Evolutionary conservation across 1,140 invertebrate species (phyloP).

Genomic region (Zaprionus vittiger): DNA sequence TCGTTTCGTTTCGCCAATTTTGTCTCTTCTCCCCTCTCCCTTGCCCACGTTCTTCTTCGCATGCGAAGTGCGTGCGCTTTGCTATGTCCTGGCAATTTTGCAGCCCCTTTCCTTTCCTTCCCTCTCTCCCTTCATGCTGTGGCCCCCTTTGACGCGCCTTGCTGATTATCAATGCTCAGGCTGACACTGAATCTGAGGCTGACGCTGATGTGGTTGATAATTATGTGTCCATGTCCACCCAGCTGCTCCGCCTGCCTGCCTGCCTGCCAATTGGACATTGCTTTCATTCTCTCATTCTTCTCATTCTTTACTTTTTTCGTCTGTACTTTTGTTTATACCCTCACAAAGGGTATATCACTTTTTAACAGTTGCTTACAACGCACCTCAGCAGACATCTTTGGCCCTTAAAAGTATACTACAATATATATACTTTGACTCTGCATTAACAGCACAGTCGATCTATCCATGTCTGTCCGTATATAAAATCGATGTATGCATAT

Average conservation of each 20-base stretch:
- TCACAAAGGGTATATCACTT: no score
- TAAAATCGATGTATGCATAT: no score
- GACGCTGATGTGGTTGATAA: constrained; percentile 72
- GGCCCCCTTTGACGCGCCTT: constrained; percentile 31
- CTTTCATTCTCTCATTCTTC: constrained; percentile 15
- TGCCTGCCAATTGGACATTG: constrained; percentile 21
- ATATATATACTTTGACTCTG: not conserved
- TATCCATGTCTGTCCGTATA: no score
- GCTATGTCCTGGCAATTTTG: constrained; percentile 26
- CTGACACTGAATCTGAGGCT: constrained; percentile 57
- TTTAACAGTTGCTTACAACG: no score
- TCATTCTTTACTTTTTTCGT: not conserved
- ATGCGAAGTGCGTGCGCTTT: constrained; percentile 19
- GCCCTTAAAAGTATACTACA: no score
- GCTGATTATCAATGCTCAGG: constrained; percentile 71
- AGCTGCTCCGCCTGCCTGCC: constrained; percentile 13
- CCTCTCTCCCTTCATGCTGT: no score
- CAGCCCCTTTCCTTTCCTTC: not conserved
- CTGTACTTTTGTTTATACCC: not conserved
- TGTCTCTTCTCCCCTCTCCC: not conserved
- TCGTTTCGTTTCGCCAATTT: constrained; percentile 75
- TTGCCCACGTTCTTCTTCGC: not conserved
- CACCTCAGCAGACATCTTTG: no score
- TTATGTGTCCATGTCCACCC: constrained; percentile 71
- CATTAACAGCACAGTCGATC: no score